Percentiles rank a stretch among this genome's conserved stretches.
phyloP scores from a whole-genome alignment of 2,113 vertebrate genomes.

The Capricornis sumatraensis region DNA sequence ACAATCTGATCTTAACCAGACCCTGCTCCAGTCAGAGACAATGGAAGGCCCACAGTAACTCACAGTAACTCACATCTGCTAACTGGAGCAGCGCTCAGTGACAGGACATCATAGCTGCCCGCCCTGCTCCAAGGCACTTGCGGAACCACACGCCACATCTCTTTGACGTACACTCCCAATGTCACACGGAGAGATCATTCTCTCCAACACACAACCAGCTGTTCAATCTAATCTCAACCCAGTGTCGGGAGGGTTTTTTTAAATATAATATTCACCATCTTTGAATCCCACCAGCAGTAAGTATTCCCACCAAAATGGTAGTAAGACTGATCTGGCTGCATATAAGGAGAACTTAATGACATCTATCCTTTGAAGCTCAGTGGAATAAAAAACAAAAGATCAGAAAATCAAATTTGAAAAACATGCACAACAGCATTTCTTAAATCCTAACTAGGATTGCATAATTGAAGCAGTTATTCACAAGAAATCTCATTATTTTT shows the following conservation, averaged over 20 bases:
- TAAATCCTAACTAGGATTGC: background rate
- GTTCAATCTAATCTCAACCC: background rate
- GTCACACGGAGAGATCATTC: background rate
- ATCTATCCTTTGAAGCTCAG: background rate
- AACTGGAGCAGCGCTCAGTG: slow-evolving; percentile 26
- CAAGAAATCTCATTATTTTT: background rate
- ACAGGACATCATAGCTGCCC: background rate
- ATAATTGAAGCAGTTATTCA: background rate
- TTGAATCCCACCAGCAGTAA: slow-evolving; percentile 21
- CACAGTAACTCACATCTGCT: slow-evolving; percentile 77
- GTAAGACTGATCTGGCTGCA: background rate
- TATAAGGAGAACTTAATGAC: background rate
- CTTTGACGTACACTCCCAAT: background rate
- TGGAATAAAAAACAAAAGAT: slow-evolving; percentile 29
- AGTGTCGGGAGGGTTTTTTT: background rate
- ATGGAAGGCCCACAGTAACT: slow-evolving; percentile 74
- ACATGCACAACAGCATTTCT: background rate
- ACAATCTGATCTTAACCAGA: slow-evolving; percentile 78
- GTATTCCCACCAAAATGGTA: background rate
- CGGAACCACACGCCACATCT: background rate
- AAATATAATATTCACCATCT: background rate
- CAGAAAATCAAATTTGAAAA: slow-evolving; percentile 9
- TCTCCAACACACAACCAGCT: background rate
- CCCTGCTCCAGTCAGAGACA: slow-evolving; percentile 76
- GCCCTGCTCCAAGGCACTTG: background rate